phyloP scores from a whole-genome alignment of 2,797 vertebrate species.

The Dendrocincla fuliginosa region DNA sequence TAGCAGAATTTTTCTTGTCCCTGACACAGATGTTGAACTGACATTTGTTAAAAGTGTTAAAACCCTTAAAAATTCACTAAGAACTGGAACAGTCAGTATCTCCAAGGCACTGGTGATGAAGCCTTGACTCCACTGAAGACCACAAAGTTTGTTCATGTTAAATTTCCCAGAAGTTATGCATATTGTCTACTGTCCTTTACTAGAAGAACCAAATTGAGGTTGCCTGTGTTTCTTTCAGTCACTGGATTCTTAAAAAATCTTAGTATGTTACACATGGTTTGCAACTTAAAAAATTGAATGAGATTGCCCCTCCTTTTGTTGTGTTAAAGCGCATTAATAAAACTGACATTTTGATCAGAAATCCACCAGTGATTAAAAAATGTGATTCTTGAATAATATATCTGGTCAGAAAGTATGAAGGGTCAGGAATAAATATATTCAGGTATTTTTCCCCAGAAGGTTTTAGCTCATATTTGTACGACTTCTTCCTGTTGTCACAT shows the following conservation, averaged over 20 bases:
- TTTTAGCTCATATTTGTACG: background rate
- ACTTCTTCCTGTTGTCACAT: background rate
- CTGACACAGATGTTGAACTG: background rate
- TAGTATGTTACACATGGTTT: background rate
- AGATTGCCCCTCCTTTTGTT: background rate
- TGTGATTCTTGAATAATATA: background rate
- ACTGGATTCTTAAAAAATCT: background rate
- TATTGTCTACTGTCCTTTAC: background rate
- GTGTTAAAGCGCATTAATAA: background rate
- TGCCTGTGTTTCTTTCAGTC: background rate
- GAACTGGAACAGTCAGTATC: background rate
- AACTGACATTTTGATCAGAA: background rate
- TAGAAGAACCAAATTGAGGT: background rate
- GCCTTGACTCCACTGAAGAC: background rate
- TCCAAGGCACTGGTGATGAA: background rate
- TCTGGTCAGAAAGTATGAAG: background rate
- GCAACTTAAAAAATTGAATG: background rate
- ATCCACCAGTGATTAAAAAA: background rate
- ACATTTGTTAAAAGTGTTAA: background rate
- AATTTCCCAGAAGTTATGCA: background rate
- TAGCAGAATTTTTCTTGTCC: background rate
- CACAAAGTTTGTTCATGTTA: background rate
- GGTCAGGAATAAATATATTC: background rate
- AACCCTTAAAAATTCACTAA: background rate
- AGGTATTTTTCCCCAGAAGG: accelerated